A percentile compares a stretch with the other conserved stretches of the same genome.
These are phyloP conservation scores for Oenanthe melanoleuca DNA, from an alignment of 2,113 vertebrate species.

Conservation along the genomic window DNA sequence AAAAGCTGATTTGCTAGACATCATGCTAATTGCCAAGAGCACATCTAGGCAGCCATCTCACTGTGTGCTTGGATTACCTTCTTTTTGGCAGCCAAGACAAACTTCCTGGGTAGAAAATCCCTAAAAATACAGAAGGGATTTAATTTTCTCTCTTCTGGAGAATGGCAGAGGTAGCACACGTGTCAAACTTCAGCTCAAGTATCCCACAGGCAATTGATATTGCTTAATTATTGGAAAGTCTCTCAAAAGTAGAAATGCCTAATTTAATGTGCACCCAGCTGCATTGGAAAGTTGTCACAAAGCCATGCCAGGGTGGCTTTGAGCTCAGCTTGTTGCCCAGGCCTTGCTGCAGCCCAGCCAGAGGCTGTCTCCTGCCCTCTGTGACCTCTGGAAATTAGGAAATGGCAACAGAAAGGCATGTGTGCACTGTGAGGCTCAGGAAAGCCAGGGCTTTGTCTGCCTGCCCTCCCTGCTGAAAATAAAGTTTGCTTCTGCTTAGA, in stretches of 20 bases:
- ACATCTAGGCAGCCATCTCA: conserved; percentile 66
- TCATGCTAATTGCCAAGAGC: conserved; percentile 39
- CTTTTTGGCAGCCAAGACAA: conserved; percentile 52
- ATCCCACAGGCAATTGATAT: neutral
- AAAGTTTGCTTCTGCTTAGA: neutral
- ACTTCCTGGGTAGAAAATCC: conserved; percentile 54
- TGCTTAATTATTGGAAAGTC: neutral
- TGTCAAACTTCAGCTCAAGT: conserved; percentile 2
- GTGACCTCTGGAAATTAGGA: neutral
- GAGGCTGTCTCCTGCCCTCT: neutral
- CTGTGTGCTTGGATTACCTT: conserved; percentile 26
- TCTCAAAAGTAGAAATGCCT: neutral
- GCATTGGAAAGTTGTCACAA: neutral
- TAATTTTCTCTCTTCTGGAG: conserved; percentile 25
- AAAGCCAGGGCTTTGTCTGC: neutral
- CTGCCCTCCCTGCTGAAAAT: neutral
- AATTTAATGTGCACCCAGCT: neutral
- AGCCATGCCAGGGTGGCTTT: neutral
- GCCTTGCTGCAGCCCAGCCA: neutral
- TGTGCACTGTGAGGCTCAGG: neutral
- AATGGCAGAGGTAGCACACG: neutral
- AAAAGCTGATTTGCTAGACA: neutral
- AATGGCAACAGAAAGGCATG: neutral
- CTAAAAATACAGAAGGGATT: conserved; percentile 58
- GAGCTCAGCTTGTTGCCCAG: neutral